Base-by-base conservation (phyloP, 1,140 invertebrate genomes). In the Ectropis grisescens region DNA sequence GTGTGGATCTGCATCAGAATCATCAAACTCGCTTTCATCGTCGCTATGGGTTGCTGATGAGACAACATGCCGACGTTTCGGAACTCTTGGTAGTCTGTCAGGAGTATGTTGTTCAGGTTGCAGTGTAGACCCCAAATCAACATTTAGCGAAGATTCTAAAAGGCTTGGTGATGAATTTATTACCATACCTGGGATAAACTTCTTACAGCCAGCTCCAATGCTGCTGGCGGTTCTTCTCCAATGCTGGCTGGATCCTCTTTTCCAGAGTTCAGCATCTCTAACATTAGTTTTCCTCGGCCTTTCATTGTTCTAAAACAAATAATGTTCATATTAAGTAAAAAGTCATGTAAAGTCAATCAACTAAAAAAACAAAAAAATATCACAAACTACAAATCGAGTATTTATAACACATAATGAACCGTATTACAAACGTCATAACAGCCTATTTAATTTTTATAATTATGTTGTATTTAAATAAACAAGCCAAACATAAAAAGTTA, bases 1-100 rank as follows among this genome's bases (percentile, higher is more conserved):
- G 13, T 29, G 36, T 22, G 38, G 30, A 33, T 40, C 38, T 26
- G 26, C 23, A 39, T 32, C 37, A 23, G 29, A 32, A 25, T 39
- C 29, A 26, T 39, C 37, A 32, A 32, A 15, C 9, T 25, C 11
- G 23, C 38, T 40, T 33, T 33, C 38, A 28, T 40, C 14, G 26
- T 25, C 19, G 32, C 32, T 33, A 12, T 33, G 23, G 32, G 13
- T n/a, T n/a, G n/a, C 11, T 12, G 34, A 16, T 36, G 34, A 29
- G 13, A 27, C 25, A 13, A 28, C 11, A 28, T 36, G 12, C 26
- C 16, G 14, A 28, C 24, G 24, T 36, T 36, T 25, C n/a, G 32
- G 32, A 33, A 25, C 19, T 33, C 32, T 24, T 33, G 11, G n/a
- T n/a, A n/a, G 32, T 33, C 13, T 24, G 12, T 25, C 22, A 13